A percentile compares a stretch with the other conserved stretches of the same genome.
Evolutionary conservation across 2,113 vertebrate species (phyloP).

Genomic region (Syrrhaptes paradoxus): DNA sequence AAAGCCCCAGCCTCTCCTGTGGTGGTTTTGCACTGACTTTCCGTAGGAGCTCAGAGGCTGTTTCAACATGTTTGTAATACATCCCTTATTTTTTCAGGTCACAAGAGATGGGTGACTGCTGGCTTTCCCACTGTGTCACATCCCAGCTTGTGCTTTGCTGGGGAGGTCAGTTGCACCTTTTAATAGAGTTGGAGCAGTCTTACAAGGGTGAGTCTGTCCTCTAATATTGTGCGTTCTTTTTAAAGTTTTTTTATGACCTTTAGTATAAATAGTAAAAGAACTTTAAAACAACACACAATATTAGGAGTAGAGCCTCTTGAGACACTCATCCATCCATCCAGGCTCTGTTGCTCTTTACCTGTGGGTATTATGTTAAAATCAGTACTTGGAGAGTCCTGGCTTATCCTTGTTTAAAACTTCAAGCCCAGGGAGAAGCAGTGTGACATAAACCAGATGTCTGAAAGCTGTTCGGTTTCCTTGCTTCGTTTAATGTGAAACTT

Average conservation of each 20-base stretch:
- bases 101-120: not conserved
- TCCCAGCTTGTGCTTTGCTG: conserved; percentile 29
- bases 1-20: not conserved
- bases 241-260: conserved; percentile 42
- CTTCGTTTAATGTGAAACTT: not conserved
- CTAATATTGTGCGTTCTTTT: conserved; percentile 46
- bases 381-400: not conserved
- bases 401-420: not conserved
- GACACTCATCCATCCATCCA: not conserved
- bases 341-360: not conserved
- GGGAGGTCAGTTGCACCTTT: not conserved
- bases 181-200: conserved; percentile 14
- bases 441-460: not conserved
- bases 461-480: not conserved
- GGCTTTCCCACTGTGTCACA: not conserved
- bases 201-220: conserved; percentile 49
- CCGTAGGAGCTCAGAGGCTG: not conserved
- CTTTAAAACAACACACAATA: conserved; percentile 48
- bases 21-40: not conserved
- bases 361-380: not conserved
- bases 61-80: not conserved
- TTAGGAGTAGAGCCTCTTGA: not conserved
- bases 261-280: conserved; percentile 16
- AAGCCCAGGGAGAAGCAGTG: not conserved
- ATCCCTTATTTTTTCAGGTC: conserved; percentile 45